phyloP scores from a whole-genome alignment of 1,140 invertebrate genomes.

The Zeugodacus cucurbitae region DNA sequence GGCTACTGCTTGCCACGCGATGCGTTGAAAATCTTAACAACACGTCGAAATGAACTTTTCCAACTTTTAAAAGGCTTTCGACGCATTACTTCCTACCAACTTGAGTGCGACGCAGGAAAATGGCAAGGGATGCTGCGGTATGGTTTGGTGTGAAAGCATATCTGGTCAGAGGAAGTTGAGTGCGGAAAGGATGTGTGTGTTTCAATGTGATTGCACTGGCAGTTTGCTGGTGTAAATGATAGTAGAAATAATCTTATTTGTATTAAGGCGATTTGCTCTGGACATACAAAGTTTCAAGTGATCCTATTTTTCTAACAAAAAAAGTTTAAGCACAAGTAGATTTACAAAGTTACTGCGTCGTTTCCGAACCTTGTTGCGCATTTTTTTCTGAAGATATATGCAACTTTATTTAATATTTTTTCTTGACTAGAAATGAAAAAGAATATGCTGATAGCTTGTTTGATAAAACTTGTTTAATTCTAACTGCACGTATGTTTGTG shows the following conservation, averaged over 20 bases:
- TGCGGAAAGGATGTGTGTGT: background rate
- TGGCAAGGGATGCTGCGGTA: background rate
- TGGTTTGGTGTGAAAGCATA: background rate
- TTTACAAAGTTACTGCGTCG: background rate
- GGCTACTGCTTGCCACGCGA: background rate
- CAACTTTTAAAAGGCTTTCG: conserved; percentile 43
- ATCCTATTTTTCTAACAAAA: background rate
- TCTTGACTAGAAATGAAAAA: background rate
- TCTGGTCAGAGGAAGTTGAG: background rate
- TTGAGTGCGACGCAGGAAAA: background rate
- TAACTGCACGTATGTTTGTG: background rate
- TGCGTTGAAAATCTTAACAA: conserved; percentile 8
- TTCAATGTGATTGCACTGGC: background rate
- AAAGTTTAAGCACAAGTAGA: background rate
- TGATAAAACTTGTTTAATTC: background rate
- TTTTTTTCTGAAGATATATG: background rate
- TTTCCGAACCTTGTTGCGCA: background rate
- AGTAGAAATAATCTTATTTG: background rate
- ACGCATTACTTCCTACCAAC: conserved; percentile 31
- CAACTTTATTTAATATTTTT: background rate
- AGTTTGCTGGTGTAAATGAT: background rate
- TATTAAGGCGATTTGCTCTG: background rate
- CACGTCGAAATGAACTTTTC: conserved; percentile 41
- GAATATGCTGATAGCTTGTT: background rate
- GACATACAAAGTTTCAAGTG: background rate